phyloP scores from a whole-genome alignment of 2,888 invertebrate species.

The Scaptomyza caliginosa region DNA sequence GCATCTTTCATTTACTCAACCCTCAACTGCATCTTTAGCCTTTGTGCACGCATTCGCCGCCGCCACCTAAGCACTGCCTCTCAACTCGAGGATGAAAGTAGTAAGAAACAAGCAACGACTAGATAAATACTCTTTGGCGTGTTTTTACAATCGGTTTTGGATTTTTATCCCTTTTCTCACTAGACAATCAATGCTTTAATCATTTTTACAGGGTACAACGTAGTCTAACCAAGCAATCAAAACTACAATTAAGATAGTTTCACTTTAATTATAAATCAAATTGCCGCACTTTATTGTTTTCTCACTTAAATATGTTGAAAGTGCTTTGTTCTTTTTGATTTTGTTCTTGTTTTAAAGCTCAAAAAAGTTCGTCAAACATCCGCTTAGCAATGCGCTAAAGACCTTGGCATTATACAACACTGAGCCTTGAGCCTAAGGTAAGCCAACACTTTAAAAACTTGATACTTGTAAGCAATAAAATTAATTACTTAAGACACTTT shows the following conservation, averaged over 20 bases:
- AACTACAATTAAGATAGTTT: conserved; percentile 2
- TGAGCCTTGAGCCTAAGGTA: no score
- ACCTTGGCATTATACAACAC: background rate
- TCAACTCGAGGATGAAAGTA: no score
- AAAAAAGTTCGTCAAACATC: no score
- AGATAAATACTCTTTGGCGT: background rate
- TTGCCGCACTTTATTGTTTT: background rate
- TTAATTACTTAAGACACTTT: no score
- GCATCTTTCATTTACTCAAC: background rate
- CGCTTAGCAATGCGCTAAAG: no score
- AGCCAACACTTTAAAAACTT: no score
- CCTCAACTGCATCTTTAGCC: background rate
- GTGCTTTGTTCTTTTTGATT: no score
- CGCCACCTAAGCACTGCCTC: conserved; percentile 32
- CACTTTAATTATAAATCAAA: background rate
- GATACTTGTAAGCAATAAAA: no score
- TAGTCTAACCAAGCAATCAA: background rate
- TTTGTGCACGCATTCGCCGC: conserved; percentile 9
- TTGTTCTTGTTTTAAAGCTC: no score
- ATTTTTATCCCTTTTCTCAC: background rate
- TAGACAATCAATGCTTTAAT: background rate
- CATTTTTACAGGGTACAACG: background rate
- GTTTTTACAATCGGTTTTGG: background rate
- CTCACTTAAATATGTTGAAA: no score
- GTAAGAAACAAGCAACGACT: background rate